Conservation (phyloP, 2,888 invertebrate species). For the Tetragonula carbonaria region DNA sequence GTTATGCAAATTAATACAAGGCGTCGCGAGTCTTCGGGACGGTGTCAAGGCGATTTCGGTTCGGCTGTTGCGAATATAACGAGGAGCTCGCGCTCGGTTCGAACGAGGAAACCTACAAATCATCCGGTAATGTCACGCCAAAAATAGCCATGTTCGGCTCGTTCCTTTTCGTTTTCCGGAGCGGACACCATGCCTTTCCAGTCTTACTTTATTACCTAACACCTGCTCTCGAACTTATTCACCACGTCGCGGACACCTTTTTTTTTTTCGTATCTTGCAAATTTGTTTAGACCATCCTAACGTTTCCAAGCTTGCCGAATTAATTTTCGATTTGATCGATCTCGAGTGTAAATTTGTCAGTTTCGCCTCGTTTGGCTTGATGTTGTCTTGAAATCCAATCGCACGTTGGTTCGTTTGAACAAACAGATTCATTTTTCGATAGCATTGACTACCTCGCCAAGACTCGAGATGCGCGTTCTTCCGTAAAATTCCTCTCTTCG, state of each 20-base stretch:
- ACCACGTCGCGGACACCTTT: conserved; percentile 39
- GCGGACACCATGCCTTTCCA: conserved; percentile 50
- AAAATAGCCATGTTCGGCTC: conserved; percentile 62
- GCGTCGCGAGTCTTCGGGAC: not conserved
- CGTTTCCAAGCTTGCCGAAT: not conserved
- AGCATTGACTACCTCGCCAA: too few species aligned
- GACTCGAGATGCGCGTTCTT: too few species aligned
- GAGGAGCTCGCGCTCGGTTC: conserved; percentile 13
- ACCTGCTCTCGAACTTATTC: conserved; percentile 66
- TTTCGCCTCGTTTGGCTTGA: too few species aligned
- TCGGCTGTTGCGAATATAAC: conserved; percentile 42
- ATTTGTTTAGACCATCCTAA: not conserved
- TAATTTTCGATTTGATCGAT: too few species aligned
- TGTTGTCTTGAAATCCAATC: too few species aligned
- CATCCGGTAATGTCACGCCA: conserved; percentile 55
- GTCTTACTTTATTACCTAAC: conserved; percentile 69
- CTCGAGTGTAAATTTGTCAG: too few species aligned
- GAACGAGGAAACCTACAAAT: conserved; percentile 60
- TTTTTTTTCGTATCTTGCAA: conserved; percentile 22
- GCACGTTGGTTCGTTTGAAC: too few species aligned
- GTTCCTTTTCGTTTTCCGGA: conserved; percentile 70
- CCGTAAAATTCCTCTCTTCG: too few species aligned
- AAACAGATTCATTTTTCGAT: too few species aligned
- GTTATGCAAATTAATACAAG: conserved; percentile 20
- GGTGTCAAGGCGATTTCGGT: conserved; percentile 22